Evolutionary conservation across 2,113 vertebrate species (phyloP).

Genomic region (Dasypus novemcinctus): DNA sequence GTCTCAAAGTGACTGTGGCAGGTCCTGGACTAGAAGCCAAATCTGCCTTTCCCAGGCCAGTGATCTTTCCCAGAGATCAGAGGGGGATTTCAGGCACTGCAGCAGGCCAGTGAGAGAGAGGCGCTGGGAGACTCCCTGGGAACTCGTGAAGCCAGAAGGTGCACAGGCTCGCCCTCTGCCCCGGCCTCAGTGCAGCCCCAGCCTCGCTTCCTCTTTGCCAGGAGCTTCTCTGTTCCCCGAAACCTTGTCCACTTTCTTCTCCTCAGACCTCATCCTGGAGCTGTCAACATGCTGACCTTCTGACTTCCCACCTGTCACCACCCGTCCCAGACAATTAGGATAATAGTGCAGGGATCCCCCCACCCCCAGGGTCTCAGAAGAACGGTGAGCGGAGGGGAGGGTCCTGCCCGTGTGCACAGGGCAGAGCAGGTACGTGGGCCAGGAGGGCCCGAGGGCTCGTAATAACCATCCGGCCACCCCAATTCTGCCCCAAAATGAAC

Average conservation of each 20-base stretch:
- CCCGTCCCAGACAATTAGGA: conserved; percentile 80
- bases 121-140: not conserved
- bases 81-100: not conserved
- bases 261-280: conserved; percentile 70
- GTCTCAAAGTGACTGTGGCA: not conserved
- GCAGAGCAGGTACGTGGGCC: not conserved
- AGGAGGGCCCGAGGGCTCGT: not conserved
- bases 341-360: conserved; percentile 61
- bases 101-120: not conserved
- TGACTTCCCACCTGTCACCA: conserved; percentile 78
- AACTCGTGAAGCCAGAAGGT: not conserved
- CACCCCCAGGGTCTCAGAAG: not conserved
- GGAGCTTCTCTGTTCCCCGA: not conserved
- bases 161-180: not conserved
- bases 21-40: not conserved
- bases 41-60: not conserved
- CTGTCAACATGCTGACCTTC: conserved; percentile 78
- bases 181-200: not conserved
- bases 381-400: not conserved
- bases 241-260: conserved; percentile 57
- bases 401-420: fast-evolving
- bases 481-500: not conserved
- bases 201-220: not conserved
- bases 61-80: not conserved
- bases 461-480: not conserved